These are phyloP conservation scores for Nothobranchius furzeri DNA, from an alignment of 2,113 vertebrate genomes.

Conservation along the genomic window DNA sequence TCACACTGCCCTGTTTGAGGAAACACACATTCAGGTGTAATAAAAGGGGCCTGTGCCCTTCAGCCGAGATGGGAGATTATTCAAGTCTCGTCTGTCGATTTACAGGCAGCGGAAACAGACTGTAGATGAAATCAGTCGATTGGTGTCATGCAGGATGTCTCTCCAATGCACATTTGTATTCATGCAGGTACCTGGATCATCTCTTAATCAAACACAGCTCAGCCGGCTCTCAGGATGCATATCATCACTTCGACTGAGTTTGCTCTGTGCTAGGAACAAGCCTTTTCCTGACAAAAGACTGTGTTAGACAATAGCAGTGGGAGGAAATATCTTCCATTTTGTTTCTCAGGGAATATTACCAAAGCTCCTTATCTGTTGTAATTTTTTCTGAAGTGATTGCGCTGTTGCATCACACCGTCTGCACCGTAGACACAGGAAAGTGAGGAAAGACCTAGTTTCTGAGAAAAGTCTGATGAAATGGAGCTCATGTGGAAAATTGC, in stretches of 20 bases:
- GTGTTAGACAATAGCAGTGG: conserved; percentile 14
- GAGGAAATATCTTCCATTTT: conserved; percentile 14
- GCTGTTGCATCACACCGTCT: background rate
- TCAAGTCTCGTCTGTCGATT: conserved; percentile 50
- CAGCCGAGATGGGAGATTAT: conserved; percentile 53
- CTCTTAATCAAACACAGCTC: conserved; percentile 67
- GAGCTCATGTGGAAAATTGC: conserved; percentile 22
- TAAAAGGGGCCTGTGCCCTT: conserved; percentile 59
- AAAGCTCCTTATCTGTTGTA: background rate
- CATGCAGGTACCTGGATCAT: conserved; percentile 52
- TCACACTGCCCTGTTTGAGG: conserved; percentile 21
- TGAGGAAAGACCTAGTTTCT: conserved; percentile 5
- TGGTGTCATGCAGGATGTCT: conserved; percentile 47
- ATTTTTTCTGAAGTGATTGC: background rate
- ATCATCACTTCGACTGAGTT: conserved; percentile 30
- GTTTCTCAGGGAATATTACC: background rate
- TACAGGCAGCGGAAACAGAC: conserved; percentile 38
- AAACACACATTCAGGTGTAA: conserved; percentile 49
- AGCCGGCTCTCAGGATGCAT: conserved; percentile 42
- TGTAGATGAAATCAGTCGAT: conserved; percentile 49
- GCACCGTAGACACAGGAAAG: background rate
- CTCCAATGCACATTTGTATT: conserved; percentile 60
- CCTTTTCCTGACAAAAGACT: conserved; percentile 40
- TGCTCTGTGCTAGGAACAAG: conserved; percentile 35
- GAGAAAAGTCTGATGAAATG: conserved; percentile 23